These are phyloP conservation scores for Felis catus DNA, from an alignment of 2,113 vertebrate genomes.

Conservation along the genomic window DNA sequence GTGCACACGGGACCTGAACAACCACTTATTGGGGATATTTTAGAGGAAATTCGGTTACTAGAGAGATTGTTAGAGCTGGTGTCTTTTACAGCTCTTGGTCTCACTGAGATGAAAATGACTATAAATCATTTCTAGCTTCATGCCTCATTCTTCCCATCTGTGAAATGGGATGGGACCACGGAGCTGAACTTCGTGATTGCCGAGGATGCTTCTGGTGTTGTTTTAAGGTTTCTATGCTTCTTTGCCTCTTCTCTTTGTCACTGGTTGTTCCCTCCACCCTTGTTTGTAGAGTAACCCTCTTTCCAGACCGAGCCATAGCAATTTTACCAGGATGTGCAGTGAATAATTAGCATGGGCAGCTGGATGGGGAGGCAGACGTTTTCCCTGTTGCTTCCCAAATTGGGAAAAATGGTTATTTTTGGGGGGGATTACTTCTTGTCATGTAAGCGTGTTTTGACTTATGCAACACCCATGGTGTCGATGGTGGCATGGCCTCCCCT, in stretches of 20 bases:
- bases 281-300: not conserved
- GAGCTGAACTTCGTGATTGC: not conserved
- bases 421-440: not conserved
- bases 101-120: not conserved
- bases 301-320: not conserved
- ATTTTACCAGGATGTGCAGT: not conserved
- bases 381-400: not conserved
- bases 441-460: constrained; percentile 3
- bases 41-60: not conserved
- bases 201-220: not conserved
- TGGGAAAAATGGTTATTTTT: constrained; percentile 22
- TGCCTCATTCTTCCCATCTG: not conserved
- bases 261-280: not conserved
- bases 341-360: not conserved
- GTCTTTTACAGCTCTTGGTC: not conserved
- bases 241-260: not conserved
- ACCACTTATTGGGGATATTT: not conserved
- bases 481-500: not conserved
- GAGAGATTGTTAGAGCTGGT: not conserved
- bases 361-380: not conserved
- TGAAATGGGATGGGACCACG: not conserved
- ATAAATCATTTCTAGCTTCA: not conserved
- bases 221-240: not conserved
- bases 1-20: not conserved
- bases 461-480: not conserved